Conservation (phyloP, 2,888 invertebrate species). For the Luperina nickerlii region DNA sequence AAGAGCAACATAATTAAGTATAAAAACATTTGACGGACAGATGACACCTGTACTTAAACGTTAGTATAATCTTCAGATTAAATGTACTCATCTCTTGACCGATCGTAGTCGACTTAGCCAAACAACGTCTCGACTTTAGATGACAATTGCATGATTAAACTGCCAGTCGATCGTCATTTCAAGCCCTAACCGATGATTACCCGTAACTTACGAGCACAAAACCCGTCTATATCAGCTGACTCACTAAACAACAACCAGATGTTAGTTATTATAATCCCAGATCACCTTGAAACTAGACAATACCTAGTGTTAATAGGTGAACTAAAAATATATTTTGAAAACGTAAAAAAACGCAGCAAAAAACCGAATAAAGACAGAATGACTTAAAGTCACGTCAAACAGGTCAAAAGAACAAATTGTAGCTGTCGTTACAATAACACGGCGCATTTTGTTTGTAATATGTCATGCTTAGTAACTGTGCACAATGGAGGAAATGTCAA, state of each 20-base stretch:
- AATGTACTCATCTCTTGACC: neutral
- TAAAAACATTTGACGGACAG: neutral
- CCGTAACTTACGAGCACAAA: slow-evolving; percentile 26
- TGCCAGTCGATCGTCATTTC: slow-evolving; percentile 17
- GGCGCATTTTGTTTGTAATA: slow-evolving; percentile 33
- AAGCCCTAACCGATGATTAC: slow-evolving; percentile 32
- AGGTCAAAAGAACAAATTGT: slow-evolving; percentile 59
- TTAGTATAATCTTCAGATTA: neutral
- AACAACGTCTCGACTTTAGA: slow-evolving; percentile 9
- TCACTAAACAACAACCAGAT: slow-evolving; percentile 43
- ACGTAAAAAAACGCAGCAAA: slow-evolving; percentile 56
- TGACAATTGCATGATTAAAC: slow-evolving; percentile 21
- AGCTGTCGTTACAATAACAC: slow-evolving; percentile 47
- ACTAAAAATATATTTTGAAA: slow-evolving; percentile 50
- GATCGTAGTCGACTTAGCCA: slow-evolving; percentile 2
- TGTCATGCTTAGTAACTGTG: slow-evolving; percentile 18
- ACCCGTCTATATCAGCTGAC: slow-evolving; percentile 42
- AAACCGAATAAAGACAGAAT: slow-evolving; percentile 59
- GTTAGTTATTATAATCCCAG: slow-evolving; percentile 54
- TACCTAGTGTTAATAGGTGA: slow-evolving; percentile 46
- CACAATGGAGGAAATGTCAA: neutral
- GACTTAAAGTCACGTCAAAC: slow-evolving; percentile 63
- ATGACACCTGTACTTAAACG: neutral
- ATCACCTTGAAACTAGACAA: slow-evolving; percentile 61
- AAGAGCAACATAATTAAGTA: neutral